Evolutionary conservation across 2,113 vertebrate species (phyloP).

Genomic region (Oreochromis aureus): DNA sequence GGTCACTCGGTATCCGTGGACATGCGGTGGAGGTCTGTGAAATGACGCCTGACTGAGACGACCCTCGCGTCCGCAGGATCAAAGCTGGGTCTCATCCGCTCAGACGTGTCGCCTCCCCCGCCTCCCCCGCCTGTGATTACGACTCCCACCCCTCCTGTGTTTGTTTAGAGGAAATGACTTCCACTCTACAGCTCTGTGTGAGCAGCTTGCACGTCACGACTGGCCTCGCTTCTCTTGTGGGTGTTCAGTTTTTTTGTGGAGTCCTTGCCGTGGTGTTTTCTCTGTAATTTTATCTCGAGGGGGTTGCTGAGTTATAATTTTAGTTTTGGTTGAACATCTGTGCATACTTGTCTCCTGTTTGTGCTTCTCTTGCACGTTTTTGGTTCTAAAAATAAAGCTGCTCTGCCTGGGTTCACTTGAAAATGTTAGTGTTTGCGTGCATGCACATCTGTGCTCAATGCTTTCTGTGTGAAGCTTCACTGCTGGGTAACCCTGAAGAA

Average conservation of each 20-base stretch:
- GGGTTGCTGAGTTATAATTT: constrained; percentile 41
- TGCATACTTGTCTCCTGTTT: not conserved
- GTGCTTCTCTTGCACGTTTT: constrained; percentile 7
- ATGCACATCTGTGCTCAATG: not conserved
- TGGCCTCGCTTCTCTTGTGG: constrained; percentile 5
- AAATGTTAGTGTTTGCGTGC: not conserved
- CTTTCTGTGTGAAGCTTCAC: not conserved
- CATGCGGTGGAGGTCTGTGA: constrained; percentile 51
- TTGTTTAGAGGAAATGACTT: constrained; percentile 65
- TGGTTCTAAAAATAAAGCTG: constrained; percentile 7
- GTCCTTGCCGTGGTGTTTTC: not conserved
- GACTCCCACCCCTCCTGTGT: constrained; percentile 37
- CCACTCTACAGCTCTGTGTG: constrained; percentile 42
- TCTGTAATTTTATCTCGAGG: constrained; percentile 42
- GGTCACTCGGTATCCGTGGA: not conserved
- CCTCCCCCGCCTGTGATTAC: constrained; percentile 43
- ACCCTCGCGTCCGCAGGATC: constrained; percentile 53
- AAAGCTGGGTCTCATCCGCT: constrained; percentile 43
- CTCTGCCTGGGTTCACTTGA: not conserved
- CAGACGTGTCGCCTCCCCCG: constrained; percentile 20
- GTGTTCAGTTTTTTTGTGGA: not conserved
- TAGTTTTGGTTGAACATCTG: constrained; percentile 37
- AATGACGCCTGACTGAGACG: constrained; percentile 58
- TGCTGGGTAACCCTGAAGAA: not conserved
- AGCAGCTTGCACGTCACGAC: constrained; percentile 30